Evolutionary conservation across 2,113 vertebrate genomes (phyloP), one percentile per base, ranked within the genome.

Genomic region (Percopsis transmontana): DNA sequence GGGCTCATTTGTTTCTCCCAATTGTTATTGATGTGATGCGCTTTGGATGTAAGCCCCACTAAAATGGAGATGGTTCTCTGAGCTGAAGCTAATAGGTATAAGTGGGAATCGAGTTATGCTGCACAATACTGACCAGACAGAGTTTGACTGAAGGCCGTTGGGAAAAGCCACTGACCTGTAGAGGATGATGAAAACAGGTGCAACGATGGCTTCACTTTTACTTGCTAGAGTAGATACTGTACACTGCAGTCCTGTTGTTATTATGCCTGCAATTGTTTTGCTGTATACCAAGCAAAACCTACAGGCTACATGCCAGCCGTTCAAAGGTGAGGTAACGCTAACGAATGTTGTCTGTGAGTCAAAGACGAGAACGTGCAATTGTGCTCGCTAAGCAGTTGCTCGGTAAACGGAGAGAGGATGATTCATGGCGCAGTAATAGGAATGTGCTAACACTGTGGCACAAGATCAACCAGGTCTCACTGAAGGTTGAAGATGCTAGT

Each of bases 1-100:
- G 27, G 79, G 68, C 82, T 80, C 11, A 77, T 83, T 89, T 85
- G 73, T 81, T 79, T 74, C 74, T 62, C 72, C 74, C 62, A 72
- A 27, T 57, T 85, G 63, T 80, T 82, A 85, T 81, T 78, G 83
- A 87, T 73, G 67, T 68, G 48, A 50, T 44, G 40, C 41, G 16
- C 48, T 53, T 19, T 23, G 57, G 58, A 47, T 18, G 39, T 58
- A 38, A 19, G 38, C 33, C 54, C 23, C 50, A 45, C 27, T n/a
- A 42, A 41, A 47, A 58, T 51, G 61, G 59, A 60, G 64, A 72
- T 66, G 33, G 70, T 71, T 81, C 60, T 70, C 11, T 1, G 53
- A 71, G 19, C 18, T 33, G 20, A 62, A 61, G 48, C 56, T 82
- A 76, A 79, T 74, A 71, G 62, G 72, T 70, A 68, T 52, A 47